phyloP scores from a whole-genome alignment of 2,888 invertebrate species.

The Cryptocheilus praepositus region DNA sequence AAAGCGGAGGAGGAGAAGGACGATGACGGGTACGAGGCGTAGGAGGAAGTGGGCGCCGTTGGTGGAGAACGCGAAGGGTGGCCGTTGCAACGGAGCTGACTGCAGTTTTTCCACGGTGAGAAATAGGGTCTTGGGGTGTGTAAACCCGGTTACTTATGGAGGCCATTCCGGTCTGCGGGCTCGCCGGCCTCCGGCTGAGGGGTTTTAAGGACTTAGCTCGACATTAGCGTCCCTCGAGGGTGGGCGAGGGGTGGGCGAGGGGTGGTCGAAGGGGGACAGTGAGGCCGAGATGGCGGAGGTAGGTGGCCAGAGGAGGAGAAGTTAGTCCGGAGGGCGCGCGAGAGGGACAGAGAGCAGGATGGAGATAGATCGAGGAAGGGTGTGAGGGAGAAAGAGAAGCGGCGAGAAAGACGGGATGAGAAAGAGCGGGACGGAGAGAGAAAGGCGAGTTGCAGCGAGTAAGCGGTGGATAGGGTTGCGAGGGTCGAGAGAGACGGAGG shows the following conservation, averaged over 20 bases:
- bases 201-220: slow-evolving; percentile 74
- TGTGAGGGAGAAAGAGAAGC: not conserved
- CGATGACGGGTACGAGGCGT: slow-evolving; percentile 11
- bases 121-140: slow-evolving; percentile 73
- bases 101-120: slow-evolving; percentile 72
- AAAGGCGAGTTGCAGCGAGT: slow-evolving; percentile 47
- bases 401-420: not conserved
- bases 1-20: slow-evolving; percentile 11
- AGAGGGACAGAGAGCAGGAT: slow-evolving; percentile 1
- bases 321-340: slow-evolving; percentile 30
- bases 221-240: slow-evolving; percentile 71
- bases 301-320: slow-evolving; percentile 45
- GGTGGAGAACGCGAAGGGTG: slow-evolving; percentile 13
- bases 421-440: slow-evolving; percentile 14
- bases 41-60: slow-evolving; percentile 12
- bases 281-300: slow-evolving; percentile 38
- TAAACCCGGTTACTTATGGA: slow-evolving; percentile 74
- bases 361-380: slow-evolving; percentile 23
- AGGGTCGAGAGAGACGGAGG: slow-evolving; percentile 62
- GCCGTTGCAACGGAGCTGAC: slow-evolving; percentile 56
- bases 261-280: slow-evolving; percentile 45
- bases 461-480: slow-evolving; percentile 63
- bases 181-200: slow-evolving; percentile 66
- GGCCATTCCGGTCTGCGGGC: slow-evolving; percentile 72
- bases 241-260: slow-evolving; percentile 54